phyloP scores from a whole-genome alignment of 2,888 invertebrate genomes.

The Galerucella pusilla region DNA sequence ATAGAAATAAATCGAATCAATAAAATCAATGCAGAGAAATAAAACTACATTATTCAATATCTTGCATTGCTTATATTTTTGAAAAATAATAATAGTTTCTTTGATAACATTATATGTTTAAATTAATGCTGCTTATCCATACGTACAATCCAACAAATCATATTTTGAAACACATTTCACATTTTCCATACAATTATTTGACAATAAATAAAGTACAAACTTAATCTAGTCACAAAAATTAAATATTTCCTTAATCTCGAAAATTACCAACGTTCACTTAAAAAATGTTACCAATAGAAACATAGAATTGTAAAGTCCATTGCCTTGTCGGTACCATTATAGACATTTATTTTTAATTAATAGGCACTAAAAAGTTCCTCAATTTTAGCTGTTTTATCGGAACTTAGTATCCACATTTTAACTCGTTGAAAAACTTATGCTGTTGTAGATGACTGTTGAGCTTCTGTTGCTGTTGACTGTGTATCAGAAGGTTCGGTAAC shows the following conservation, averaged over 20 bases:
- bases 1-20: too few species aligned
- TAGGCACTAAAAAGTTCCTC: background rate
- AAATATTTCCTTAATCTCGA: too few species aligned
- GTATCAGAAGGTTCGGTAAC: conserved; percentile 74
- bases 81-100: background rate
- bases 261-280: background rate
- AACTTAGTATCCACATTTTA: background rate
- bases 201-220: too few species aligned
- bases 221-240: too few species aligned
- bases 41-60: background rate
- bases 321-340: background rate
- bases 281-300: background rate
- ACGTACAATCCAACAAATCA: too few species aligned
- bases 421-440: conserved; percentile 9
- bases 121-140: background rate
- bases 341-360: background rate
- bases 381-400: background rate
- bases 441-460: conserved; percentile 36
- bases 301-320: background rate
- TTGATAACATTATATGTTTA: background rate
- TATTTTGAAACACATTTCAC: too few species aligned
- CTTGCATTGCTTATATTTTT: background rate
- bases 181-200: too few species aligned
- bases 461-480: conserved; percentile 67
- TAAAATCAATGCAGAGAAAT: background rate